A percentile compares a stretch with the other conserved stretches of the same genome.
phyloP scores from a whole-genome alignment of 23 tunicate genomes.

The Halocynthia roretzi region DNA sequence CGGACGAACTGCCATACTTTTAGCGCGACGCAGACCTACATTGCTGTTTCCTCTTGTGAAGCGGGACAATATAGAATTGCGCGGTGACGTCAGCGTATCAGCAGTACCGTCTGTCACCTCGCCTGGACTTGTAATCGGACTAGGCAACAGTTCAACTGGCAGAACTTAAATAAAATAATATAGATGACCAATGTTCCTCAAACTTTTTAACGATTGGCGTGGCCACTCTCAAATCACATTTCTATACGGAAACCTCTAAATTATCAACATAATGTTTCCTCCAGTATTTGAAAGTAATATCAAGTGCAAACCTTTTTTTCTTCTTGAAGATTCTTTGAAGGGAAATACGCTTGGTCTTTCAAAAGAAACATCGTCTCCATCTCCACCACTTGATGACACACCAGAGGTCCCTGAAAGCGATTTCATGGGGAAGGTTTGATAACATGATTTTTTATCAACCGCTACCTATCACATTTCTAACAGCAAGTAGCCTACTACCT shows the following conservation, averaged over 20 bases:
- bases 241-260: background rate
- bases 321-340: constrained; percentile 21
- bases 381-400: constrained; percentile 33
- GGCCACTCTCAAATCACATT: no score
- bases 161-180: constrained; percentile 37
- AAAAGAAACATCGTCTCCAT: background rate
- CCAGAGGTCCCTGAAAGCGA: constrained; percentile 24
- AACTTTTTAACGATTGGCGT: no score
- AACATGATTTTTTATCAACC: no score
- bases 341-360: constrained; percentile 14
- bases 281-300: background rate
- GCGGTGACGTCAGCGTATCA: constrained; percentile 15
- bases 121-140: constrained; percentile 24
- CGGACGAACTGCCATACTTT: no score
- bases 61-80: no score
- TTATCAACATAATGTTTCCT: background rate
- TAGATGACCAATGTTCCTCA: background rate
- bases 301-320: constrained; percentile 30
- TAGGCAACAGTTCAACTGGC: constrained; percentile 35
- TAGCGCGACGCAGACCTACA: no score
- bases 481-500: no score
- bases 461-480: no score
- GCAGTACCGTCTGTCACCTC: background rate
- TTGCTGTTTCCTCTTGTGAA: no score
- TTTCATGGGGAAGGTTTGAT: no score